phyloP scores from a whole-genome alignment of 2,797 vertebrate species.

The Graptemys geographica region DNA sequence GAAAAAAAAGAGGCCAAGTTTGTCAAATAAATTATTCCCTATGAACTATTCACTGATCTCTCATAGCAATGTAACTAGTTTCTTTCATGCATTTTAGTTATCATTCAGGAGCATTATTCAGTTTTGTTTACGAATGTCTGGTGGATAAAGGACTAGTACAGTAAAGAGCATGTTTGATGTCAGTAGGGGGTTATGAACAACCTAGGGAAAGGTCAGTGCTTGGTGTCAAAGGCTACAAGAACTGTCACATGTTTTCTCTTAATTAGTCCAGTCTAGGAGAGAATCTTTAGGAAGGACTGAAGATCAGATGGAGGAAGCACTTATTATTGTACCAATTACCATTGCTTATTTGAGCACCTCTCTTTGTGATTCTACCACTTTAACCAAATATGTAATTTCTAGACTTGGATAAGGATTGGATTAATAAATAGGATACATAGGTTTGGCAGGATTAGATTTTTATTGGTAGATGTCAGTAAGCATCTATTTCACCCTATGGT shows the following conservation, averaged over 20 bases:
- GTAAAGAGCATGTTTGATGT: constrained; percentile 44
- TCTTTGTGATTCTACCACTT: constrained; percentile 57
- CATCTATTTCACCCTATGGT: not conserved
- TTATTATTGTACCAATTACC: constrained; percentile 58
- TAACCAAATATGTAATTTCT: constrained; percentile 66
- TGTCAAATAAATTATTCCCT: constrained; percentile 35
- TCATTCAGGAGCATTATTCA: constrained; percentile 19
- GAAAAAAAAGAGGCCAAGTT: constrained; percentile 28
- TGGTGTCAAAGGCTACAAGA: constrained; percentile 63
- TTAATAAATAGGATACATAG: constrained; percentile 32
- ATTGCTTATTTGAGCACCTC: constrained; percentile 33
- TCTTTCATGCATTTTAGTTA: constrained; percentile 26
- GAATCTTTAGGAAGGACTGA: constrained; percentile 37
- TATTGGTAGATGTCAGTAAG: not conserved
- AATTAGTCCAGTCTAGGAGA: constrained; percentile 54
- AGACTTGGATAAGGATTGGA: constrained; percentile 26
- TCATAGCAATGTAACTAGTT: not conserved
- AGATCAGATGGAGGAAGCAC: constrained; percentile 47
- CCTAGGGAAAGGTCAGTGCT: constrained; percentile 40
- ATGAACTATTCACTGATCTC: constrained; percentile 1
- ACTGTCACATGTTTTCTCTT: constrained; percentile 55
- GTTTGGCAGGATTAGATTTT: not conserved
- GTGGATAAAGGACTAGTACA: constrained; percentile 10
- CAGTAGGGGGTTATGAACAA: constrained; percentile 10
- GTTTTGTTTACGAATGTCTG: constrained; percentile 11